These are phyloP conservation scores for Nothobranchius furzeri DNA, from an alignment of 2,113 vertebrate genomes.

Conservation along the genomic window DNA sequence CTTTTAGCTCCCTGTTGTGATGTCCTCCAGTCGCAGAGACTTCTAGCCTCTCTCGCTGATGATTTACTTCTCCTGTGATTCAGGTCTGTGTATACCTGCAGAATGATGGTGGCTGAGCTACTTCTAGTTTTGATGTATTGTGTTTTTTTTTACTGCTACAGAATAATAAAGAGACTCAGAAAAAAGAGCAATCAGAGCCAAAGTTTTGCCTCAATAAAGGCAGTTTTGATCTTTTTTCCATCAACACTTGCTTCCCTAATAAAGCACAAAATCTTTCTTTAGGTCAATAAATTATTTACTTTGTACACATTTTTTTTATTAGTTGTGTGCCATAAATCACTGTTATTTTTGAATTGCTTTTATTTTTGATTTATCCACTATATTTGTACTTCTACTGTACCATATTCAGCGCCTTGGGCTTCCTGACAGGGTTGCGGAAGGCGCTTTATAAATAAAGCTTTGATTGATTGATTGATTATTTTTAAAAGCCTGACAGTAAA, in stretches of 20 bases:
- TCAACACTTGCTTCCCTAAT: not conserved
- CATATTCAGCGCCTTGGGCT: too few species aligned
- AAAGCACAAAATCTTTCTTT: not conserved
- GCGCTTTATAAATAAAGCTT: too few species aligned
- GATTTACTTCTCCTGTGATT: slow-evolving; percentile 62
- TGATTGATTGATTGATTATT: too few species aligned
- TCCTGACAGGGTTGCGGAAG: too few species aligned
- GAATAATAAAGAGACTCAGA: too few species aligned
- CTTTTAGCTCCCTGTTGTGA: slow-evolving; percentile 57
- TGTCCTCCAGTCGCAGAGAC: slow-evolving; percentile 43
- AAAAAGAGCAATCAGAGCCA: too few species aligned
- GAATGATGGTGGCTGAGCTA: slow-evolving; percentile 26
- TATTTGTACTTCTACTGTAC: too few species aligned
- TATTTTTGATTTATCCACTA: too few species aligned
- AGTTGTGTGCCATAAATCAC: not conserved
- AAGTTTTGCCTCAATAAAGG: too few species aligned
- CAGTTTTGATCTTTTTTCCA: not conserved
- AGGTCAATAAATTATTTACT: not conserved
- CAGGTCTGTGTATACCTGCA: slow-evolving; percentile 50
- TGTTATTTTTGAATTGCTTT: too few species aligned
- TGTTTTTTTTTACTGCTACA: not conserved
- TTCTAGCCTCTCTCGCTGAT: slow-evolving; percentile 17
- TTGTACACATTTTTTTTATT: not conserved
- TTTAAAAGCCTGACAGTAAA: slow-evolving; percentile 2
- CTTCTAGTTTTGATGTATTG: slow-evolving; percentile 42